phyloP scores from a whole-genome alignment of 2,113 vertebrate genomes.

The Silurus glanis region DNA sequence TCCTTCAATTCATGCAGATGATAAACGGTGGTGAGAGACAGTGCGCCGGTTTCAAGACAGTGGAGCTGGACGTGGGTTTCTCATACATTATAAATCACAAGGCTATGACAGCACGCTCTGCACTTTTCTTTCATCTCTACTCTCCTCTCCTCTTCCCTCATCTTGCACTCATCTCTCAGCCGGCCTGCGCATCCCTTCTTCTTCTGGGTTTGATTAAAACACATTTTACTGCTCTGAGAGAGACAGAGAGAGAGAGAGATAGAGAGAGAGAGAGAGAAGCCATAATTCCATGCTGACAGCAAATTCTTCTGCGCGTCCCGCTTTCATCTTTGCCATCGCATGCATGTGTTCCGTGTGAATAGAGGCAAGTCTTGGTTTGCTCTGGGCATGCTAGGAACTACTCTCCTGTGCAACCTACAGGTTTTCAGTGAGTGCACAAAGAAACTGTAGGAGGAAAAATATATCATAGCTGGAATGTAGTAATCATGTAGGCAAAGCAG shows the following conservation, averaged over 20 bases:
- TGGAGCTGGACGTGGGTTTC: slow-evolving; percentile 22
- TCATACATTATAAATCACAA: slow-evolving; percentile 58
- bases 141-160: slow-evolving; percentile 22
- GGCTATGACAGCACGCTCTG: slow-evolving; percentile 33
- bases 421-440: background rate
- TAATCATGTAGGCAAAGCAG: background rate
- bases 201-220: slow-evolving; percentile 48
- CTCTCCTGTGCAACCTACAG: background rate
- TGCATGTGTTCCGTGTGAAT: background rate
- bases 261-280: slow-evolving; percentile 18
- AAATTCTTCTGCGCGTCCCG: slow-evolving; percentile 37
- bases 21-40: slow-evolving; percentile 8
- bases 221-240: slow-evolving; percentile 31
- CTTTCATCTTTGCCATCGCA: slow-evolving; percentile 36
- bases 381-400: background rate
- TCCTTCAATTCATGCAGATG: background rate
- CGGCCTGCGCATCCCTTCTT: slow-evolving; percentile 9
- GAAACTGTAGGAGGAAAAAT: background rate
- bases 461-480: background rate
- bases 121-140: slow-evolving; percentile 39
- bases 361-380: background rate
- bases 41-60: background rate
- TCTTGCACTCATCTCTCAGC: slow-evolving; percentile 33
- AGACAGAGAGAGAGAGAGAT: too few relatives aligned
- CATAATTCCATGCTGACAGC: slow-evolving; percentile 36